Evolutionary conservation across 2,888 invertebrate species (phyloP).

Genomic region (Agapostemon virescens): DNA sequence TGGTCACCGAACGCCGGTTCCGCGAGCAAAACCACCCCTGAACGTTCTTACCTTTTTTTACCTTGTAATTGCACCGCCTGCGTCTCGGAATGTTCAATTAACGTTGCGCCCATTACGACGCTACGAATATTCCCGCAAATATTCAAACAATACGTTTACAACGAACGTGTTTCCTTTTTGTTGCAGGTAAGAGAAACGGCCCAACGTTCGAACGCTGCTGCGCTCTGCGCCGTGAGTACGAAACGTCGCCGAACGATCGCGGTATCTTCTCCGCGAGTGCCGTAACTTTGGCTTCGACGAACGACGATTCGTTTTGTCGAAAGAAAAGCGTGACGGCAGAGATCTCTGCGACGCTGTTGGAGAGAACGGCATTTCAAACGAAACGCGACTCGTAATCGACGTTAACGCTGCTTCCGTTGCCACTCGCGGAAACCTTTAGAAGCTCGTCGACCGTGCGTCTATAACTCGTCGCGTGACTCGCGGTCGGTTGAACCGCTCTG

Average conservation of each 20-base stretch:
- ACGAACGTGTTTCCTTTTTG: not conserved
- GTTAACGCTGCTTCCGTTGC: not conserved
- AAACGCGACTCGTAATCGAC: not conserved
- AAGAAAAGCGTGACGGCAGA: too few species aligned
- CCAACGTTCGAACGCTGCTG: not conserved
- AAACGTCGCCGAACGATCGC: too few species aligned
- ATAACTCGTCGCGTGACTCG: constrained; percentile 10
- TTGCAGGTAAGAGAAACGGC: constrained; percentile 15
- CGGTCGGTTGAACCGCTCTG: not conserved
- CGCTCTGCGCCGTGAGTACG: too few species aligned
- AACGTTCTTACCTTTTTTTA: constrained; percentile 12
- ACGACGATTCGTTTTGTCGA: too few species aligned
- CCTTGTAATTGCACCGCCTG: not conserved
- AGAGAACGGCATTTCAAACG: too few species aligned
- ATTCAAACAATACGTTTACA: not conserved
- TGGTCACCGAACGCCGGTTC: constrained; percentile 11
- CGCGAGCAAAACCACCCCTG: not conserved
- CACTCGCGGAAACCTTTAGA: not conserved
- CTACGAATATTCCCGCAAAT: not conserved
- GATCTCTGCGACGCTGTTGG: too few species aligned
- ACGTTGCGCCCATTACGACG: not conserved
- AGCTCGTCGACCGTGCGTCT: not conserved
- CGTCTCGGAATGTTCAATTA: constrained; percentile 2
- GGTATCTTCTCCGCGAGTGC: too few species aligned
- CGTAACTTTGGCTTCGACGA: too few species aligned